These are phyloP conservation scores for Scyliorhinus canicula DNA, from an alignment of 2,797 vertebrate genomes.

Conservation along the genomic window DNA sequence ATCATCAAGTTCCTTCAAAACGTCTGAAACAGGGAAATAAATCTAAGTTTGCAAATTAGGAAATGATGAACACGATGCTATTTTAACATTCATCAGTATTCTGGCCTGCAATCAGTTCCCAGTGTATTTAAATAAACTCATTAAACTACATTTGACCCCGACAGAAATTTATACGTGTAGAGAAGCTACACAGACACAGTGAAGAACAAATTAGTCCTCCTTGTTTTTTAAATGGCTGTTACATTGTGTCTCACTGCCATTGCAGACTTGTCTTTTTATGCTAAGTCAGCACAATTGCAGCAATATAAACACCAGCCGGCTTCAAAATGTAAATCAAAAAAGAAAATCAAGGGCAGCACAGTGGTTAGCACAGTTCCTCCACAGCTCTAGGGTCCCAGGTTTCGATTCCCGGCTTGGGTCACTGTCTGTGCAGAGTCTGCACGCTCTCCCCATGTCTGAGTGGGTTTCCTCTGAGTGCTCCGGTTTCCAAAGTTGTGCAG, in stretches of 20 bases:
- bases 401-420: too few relatives aligned
- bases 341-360: neutral
- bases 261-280: neutral
- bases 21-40: constrained; percentile 64
- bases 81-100: neutral
- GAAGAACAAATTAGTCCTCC: neutral
- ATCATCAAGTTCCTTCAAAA: constrained; percentile 91
- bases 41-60: constrained; percentile 5
- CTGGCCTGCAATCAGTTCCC: neutral
- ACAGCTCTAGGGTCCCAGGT: too few relatives aligned
- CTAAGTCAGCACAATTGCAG: neutral
- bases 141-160: neutral
- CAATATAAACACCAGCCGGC: neutral
- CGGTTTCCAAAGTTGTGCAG: too few relatives aligned
- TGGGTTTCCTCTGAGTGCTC: too few relatives aligned
- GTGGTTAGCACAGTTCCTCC: too few relatives aligned
- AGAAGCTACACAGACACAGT: neutral
- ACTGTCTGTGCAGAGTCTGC: too few relatives aligned
- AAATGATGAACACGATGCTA: neutral
- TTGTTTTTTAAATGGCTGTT: neutral
- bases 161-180: neutral
- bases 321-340: neutral
- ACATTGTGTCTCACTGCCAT: neutral
- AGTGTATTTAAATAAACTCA: neutral
- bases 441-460: too few relatives aligned